Evolutionary conservation across 2,113 vertebrate species (phyloP), one percentile per base, ranked within the genome.

Genomic region (Tretioscincus oriximinensis): DNA sequence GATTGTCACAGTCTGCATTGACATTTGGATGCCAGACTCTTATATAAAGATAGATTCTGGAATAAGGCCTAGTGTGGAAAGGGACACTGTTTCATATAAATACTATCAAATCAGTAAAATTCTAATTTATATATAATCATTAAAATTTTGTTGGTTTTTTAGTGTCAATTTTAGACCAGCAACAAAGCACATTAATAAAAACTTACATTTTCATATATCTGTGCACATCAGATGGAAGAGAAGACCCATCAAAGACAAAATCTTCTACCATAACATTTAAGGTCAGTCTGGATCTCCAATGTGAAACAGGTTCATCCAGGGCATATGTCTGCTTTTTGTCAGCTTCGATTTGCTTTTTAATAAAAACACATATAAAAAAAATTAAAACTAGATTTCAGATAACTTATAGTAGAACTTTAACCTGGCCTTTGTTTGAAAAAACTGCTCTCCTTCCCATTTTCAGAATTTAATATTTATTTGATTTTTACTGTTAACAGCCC

Each of bases 261-360:
- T 98, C 94, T 80, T 99, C 98, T 2, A 96, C 91, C 91, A 99
- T 97, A 14, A 99, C 90, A 65, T 98, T 99, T 67, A 99, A 90
- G 0, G 98, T 99, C 75, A 99, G 94, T 11, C 96, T 95, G 2
- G 97, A 95, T n/a, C 98, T 96, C 98, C 98, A 99, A 87, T 99
- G 98, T 26, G 98, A 96, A 4, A 98, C 89, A 0, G 98, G 98
- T 31, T 96, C 96, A 31, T 98, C 97, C 26, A 96, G 78, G 3
- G 90, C 94, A 18, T 73, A 89, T 1, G 73, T 81, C 4, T 91
- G 92, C 41, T 91, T 88, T 78, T 88, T 95, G 85, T 93, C 94
- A 11, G 87, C 92, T 86, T 97, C 96, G 41, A 94, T 93, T 85
- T 95, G 94, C 93, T 95, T 93, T 78, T 71, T 5, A 71, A 67